phyloP scores from a whole-genome alignment of 2,797 vertebrate genomes.

The Anguilla obscura region DNA sequence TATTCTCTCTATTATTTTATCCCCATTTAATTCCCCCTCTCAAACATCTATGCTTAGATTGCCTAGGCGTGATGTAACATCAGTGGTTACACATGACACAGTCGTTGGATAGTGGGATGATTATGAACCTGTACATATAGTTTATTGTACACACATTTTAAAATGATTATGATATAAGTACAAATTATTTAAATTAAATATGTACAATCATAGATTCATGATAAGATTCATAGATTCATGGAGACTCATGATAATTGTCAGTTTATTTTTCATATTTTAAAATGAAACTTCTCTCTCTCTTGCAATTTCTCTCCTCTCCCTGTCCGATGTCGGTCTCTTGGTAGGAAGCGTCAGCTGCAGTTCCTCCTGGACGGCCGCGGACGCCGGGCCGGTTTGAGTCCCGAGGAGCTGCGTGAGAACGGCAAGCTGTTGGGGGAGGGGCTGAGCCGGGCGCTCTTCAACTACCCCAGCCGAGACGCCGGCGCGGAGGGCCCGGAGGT shows the following conservation, averaged over 20 bases:
- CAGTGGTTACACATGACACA: too few relatives aligned
- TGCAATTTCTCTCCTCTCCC: background rate
- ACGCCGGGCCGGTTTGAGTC: conserved; percentile 75
- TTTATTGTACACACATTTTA: too few relatives aligned
- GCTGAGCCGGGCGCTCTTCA: conserved; percentile 79
- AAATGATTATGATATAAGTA: too few relatives aligned
- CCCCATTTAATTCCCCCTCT: background rate
- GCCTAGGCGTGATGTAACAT: too few relatives aligned
- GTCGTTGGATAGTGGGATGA: too few relatives aligned
- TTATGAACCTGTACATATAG: too few relatives aligned
- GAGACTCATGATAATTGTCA: too few relatives aligned
- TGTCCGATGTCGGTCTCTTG: conserved; percentile 32
- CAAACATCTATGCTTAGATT: too few relatives aligned
- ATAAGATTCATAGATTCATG: too few relatives aligned
- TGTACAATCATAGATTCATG: too few relatives aligned
- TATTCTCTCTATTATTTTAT: background rate
- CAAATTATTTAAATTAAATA: too few relatives aligned
- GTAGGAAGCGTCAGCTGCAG: conserved; percentile 87
- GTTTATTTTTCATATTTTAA: too few relatives aligned
- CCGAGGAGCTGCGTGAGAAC: conserved; percentile 81
- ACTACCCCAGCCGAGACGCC: conserved; percentile 82
- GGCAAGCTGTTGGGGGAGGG: conserved; percentile 82
- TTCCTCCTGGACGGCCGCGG: conserved; percentile 87
- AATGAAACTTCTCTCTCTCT: conserved; percentile 3
- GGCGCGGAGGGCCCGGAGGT: conserved; percentile 86